A percentile compares a stretch with the other conserved stretches of the same genome.
These are phyloP conservation scores for Pachycephala philippinensis DNA, from an alignment of 2,113 vertebrate species.

Conservation along the genomic window DNA sequence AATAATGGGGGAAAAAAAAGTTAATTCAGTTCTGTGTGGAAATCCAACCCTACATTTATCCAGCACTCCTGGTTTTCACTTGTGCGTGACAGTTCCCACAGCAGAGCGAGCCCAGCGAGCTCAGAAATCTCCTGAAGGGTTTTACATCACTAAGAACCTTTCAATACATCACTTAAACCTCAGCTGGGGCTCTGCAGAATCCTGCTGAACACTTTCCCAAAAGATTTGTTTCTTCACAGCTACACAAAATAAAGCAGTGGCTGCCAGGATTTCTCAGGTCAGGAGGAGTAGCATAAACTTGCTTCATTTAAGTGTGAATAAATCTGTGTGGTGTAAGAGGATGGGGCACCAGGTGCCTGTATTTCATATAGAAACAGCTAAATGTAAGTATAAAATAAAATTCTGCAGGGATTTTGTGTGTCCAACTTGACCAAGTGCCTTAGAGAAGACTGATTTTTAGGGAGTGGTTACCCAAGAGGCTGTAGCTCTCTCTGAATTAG, in stretches of 20 bases:
- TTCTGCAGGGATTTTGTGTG: not conserved
- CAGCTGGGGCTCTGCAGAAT: not conserved
- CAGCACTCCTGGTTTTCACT: not conserved
- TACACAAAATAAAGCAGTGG: not conserved
- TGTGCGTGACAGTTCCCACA: not conserved
- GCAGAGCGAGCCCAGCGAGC: not conserved
- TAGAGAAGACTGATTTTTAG: not conserved
- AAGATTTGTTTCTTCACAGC: not conserved
- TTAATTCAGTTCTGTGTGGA: not conserved
- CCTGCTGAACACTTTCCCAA: not conserved
- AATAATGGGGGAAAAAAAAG: not conserved
- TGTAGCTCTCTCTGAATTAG: not conserved
- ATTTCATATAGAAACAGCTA: not conserved
- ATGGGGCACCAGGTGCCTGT: not conserved
- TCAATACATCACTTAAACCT: not conserved
- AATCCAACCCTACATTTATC: not conserved
- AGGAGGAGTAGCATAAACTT: accelerated
- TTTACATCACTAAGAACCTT: not conserved
- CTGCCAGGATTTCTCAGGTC: not conserved
- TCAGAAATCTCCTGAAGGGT: not conserved
- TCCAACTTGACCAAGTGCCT: not conserved
- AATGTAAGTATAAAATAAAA: not conserved
- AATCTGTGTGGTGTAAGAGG: not conserved
- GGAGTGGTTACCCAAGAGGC: not conserved
- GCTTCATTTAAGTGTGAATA: not conserved